phyloP scores from a whole-genome alignment of 2,113 vertebrate genomes.

The Microcebus tavaratra region DNA sequence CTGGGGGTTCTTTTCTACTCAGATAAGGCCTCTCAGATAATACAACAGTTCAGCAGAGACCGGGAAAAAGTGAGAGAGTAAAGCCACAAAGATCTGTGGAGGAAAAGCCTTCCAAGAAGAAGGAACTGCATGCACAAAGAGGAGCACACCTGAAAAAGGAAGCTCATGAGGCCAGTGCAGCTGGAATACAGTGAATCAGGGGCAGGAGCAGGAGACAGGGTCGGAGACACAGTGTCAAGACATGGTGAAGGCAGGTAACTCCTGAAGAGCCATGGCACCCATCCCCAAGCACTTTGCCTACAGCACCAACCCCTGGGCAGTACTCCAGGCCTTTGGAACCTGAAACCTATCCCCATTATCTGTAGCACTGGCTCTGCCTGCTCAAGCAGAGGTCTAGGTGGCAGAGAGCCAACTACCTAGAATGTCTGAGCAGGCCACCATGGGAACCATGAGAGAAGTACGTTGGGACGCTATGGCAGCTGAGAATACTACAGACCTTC shows the following conservation, averaged over 20 bases:
- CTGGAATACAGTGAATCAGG: rapidly evolving
- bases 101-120: neutral
- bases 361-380: no score
- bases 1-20: neutral
- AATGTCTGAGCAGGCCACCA: neutral
- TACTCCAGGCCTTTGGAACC: no score
- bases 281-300: no score
- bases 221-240: rapidly evolving
- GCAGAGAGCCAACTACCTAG: rapidly evolving
- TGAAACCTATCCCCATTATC: no score
- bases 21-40: neutral
- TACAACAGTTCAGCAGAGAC: no score
- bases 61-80: neutral
- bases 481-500: neutral
- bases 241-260: no score
- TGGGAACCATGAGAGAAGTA: neutral
- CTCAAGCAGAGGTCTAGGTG: no score
- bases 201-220: neutral
- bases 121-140: neutral
- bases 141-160: neutral
- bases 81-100: rapidly evolving
- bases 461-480: neutral
- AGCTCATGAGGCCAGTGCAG: rapidly evolving
- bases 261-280: rapidly evolving
- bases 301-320: neutral